Base-by-base conservation (phyloP, 2,888 invertebrate genomes). In the Caenorhabditis japonica region DNA sequence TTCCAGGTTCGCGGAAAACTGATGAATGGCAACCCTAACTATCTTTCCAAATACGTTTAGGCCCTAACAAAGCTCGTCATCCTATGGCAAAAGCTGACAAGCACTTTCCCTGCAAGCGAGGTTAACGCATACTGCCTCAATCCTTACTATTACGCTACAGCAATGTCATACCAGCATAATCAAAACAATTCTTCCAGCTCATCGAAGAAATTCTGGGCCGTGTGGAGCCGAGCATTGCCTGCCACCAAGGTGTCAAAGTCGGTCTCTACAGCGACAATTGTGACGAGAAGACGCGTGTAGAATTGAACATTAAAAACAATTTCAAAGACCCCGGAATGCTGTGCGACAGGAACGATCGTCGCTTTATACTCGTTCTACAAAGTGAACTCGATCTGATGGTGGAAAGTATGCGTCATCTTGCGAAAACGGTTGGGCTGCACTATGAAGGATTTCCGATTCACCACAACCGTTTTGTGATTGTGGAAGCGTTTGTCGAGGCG, bases 401-500 rank as follows among this genome's bases (percentile, higher is more conserved):
- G 51, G 75, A 74, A 12, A 70, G 77, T 25, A 62, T 77, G 66
- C 60, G 70, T 21, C 66, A 79, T 39, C 72, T 81, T 27, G 71
- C 66, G 8, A 61, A 68, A 12, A 76, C 58, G 13, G 66, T 77
- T 36, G 74, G 72, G n/a, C 64, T 81, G 5, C 61, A 72, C 21
- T 81, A 81, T 53, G 76, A 79, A 74, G 76, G 76, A 4, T 81
- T 82, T 59, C 82, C 82, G 10, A 72, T 59, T 8, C 38, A 66
- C 8, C 66, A 71, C 3, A 71, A 77, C 53, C 77, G 75, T 30
- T 82, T 75, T 60, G 72, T 82, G 12, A 60, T 80, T 39, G 80
- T 75, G 33, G 79, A 81, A 38, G 81, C 82, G 7, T 81, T 82
- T 36, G 74, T 81, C 17, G 82, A 82, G 19, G 82, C 81, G n/a